These are phyloP conservation scores for Scopus umbretta DNA, from an alignment of 2,113 vertebrate species.

Conservation along the genomic window DNA sequence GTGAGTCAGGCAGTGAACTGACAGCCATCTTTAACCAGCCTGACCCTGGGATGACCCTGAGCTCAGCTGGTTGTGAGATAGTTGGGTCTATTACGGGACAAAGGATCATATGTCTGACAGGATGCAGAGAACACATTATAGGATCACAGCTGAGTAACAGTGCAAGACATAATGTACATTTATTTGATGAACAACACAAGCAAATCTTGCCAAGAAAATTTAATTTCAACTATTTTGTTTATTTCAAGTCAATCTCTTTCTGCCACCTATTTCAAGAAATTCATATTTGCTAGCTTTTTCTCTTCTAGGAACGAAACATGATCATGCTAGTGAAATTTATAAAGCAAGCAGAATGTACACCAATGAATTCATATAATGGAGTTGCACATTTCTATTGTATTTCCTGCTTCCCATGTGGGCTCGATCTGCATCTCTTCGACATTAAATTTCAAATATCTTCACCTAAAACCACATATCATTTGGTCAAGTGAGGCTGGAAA, in stretches of 20 bases:
- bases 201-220: slow-evolving; percentile 59
- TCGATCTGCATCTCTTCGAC: neutral
- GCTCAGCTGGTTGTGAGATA: slow-evolving; percentile 74
- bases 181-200: slow-evolving; percentile 52
- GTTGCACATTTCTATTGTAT: neutral
- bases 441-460: neutral
- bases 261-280: slow-evolving; percentile 22
- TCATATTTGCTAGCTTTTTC: slow-evolving; percentile 15
- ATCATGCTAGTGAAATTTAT: neutral
- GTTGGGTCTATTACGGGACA: slow-evolving; percentile 67
- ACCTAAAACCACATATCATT: neutral
- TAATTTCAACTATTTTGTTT: slow-evolving; percentile 62
- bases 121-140: slow-evolving; percentile 63
- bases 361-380: slow-evolving; percentile 33
- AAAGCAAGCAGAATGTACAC: slow-evolving; percentile 20
- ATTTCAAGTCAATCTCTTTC: slow-evolving; percentile 50
- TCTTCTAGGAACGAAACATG: slow-evolving; percentile 25
- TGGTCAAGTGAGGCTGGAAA: neutral
- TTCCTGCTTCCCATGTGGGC: slow-evolving; percentile 16
- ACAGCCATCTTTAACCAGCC: slow-evolving; percentile 78
- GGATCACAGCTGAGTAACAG: slow-evolving; percentile 66
- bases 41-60: slow-evolving; percentile 79
- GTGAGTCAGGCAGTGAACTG: slow-evolving; percentile 66
- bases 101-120: slow-evolving; percentile 72
- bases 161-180: slow-evolving; percentile 45